Evolutionary conservation across 2,888 invertebrate species (phyloP).

Genomic region (Vesta saturnalis): DNA sequence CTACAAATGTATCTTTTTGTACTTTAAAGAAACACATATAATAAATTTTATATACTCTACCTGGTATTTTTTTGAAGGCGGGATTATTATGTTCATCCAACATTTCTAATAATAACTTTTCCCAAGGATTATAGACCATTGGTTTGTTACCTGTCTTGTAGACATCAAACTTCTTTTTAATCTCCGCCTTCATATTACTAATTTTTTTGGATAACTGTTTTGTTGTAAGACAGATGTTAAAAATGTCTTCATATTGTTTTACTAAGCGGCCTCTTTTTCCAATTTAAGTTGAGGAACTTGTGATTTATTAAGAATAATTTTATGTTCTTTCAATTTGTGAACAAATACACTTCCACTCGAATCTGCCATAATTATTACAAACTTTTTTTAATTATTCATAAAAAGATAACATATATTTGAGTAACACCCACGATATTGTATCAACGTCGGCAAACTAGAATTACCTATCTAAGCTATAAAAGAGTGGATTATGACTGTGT

Average conservation of each 20-base stretch:
- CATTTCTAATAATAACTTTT: neutral
- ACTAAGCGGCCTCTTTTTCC: neutral
- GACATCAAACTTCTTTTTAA: conserved; percentile 2
- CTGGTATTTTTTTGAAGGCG: neutral
- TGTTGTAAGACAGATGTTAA: neutral
- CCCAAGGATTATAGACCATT: neutral
- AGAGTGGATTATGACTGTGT: neutral
- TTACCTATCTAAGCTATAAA: neutral
- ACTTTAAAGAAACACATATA: neutral
- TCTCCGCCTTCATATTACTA: conserved; percentile 1
- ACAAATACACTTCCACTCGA: neutral
- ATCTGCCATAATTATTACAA: neutral
- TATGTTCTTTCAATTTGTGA: neutral
- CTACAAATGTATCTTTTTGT: neutral
- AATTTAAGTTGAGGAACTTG: neutral
- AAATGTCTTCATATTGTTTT: neutral
- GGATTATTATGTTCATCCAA: neutral
- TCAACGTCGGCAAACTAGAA: neutral
- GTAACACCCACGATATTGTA: neutral
- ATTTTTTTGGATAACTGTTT: neutral
- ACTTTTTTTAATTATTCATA: too few relatives aligned
- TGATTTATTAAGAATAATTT: neutral
- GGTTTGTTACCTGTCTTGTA: neutral
- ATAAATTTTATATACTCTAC: neutral
- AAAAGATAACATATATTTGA: neutral